Evolutionary conservation across 2,888 invertebrate genomes (phyloP).

Genomic region (Ornithoptera alexandrae): DNA sequence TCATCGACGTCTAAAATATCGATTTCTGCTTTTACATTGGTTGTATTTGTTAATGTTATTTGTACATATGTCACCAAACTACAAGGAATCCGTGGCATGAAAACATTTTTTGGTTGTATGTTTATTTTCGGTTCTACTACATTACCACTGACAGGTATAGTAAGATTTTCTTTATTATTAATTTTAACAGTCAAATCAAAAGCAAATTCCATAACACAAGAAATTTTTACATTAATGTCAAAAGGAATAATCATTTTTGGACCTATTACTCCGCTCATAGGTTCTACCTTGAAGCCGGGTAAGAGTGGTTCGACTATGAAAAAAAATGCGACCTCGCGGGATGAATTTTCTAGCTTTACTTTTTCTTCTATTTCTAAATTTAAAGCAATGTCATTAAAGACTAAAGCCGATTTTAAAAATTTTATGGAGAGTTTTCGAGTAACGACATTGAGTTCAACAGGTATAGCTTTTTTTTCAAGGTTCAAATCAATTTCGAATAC

Average conservation of each 20-base stretch:
- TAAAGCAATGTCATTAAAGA: constrained; percentile 66
- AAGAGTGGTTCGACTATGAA: constrained; percentile 71
- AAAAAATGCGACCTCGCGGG: constrained; percentile 75
- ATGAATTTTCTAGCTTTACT: constrained; percentile 75
- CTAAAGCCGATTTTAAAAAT: constrained; percentile 57
- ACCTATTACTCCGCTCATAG: constrained; percentile 72
- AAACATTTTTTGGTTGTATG: constrained; percentile 73
- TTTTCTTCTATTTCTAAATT: constrained; percentile 64
- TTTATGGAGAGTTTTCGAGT: constrained; percentile 67
- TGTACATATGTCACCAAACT: constrained; percentile 63
- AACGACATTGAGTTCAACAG: constrained; percentile 59
- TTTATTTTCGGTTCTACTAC: constrained; percentile 73
- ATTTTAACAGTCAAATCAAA: constrained; percentile 65
- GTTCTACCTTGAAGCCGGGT: constrained; percentile 72
- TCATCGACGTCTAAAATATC: constrained; percentile 58
- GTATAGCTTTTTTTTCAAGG: constrained; percentile 41
- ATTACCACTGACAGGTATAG: constrained; percentile 66
- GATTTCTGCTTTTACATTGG: constrained; percentile 50
- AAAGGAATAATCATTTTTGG: constrained; percentile 73
- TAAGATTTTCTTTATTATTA: constrained; percentile 68
- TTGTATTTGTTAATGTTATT: constrained; percentile 61
- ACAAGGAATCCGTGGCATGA: constrained; percentile 71
- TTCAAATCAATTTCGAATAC: constrained; percentile 59
- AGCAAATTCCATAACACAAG: constrained; percentile 63
- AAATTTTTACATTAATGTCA: constrained; percentile 64